phyloP scores from a whole-genome alignment of 2,113 vertebrate genomes.

The Megatriorchis doriae region DNA sequence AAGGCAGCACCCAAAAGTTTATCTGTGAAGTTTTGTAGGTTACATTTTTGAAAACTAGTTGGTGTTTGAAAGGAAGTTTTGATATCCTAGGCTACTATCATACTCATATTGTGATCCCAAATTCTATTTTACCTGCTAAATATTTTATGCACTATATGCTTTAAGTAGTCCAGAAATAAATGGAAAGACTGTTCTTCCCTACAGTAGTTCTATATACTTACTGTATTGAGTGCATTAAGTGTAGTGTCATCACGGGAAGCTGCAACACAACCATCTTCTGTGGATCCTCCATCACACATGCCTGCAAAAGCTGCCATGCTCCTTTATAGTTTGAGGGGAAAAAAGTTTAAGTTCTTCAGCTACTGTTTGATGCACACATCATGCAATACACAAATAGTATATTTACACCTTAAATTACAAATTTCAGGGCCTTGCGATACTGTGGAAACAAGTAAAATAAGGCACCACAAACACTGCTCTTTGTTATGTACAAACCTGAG shows the following conservation, averaged over 20 bases:
- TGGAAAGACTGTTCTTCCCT: too few species aligned
- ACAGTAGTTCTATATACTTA: slow-evolving; percentile 64
- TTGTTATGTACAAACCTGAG: not conserved
- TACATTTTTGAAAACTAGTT: rapidly evolving
- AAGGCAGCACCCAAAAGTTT: not conserved
- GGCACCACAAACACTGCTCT: not conserved
- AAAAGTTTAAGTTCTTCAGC: not conserved
- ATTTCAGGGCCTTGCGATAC: rapidly evolving
- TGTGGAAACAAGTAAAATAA: not conserved
- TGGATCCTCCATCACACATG: slow-evolving; percentile 98
- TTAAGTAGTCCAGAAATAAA: not conserved
- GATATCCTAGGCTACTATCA: not conserved
- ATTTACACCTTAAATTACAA: not conserved
- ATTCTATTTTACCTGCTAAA: too few species aligned
- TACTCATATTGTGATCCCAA: not conserved
- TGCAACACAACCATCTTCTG: slow-evolving; percentile 95
- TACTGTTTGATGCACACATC: not conserved
- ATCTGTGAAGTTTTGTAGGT: not conserved
- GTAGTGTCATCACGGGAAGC: slow-evolving; percentile 98
- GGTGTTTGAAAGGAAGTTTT: not conserved
- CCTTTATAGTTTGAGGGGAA: slow-evolving; percentile 66
- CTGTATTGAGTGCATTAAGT: slow-evolving; percentile 96
- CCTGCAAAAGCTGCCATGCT: slow-evolving; percentile 99
- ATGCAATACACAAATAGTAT: not conserved
- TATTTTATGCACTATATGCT: not conserved